phyloP scores from a whole-genome alignment of 2,113 vertebrate genomes.

The Planiliza haematocheilus region DNA sequence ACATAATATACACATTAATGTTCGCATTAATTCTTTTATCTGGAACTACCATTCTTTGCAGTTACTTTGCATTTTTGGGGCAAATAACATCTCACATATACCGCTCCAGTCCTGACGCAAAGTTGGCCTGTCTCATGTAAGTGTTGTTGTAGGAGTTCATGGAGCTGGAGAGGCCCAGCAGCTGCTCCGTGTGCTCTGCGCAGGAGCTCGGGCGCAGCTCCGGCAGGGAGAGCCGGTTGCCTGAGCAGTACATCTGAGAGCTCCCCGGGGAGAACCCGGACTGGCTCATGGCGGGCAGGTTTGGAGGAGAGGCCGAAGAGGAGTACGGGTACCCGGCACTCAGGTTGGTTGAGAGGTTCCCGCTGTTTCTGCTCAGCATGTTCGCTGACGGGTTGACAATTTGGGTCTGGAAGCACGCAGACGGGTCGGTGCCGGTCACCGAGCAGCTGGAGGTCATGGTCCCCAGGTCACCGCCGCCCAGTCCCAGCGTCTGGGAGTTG shows the following conservation, averaged over 20 bases:
- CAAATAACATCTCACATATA: constrained; percentile 85
- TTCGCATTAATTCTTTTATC: background rate
- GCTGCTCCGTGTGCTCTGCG: constrained; percentile 88
- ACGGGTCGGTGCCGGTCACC: constrained; percentile 77
- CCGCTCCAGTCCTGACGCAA: constrained; percentile 88
- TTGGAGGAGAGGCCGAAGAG: constrained; percentile 85
- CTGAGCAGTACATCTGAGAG: constrained; percentile 88
- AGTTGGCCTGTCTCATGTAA: constrained; percentile 91
- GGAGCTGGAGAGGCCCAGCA: constrained; percentile 85
- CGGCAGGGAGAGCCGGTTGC: constrained; percentile 84
- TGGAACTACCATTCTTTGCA: background rate
- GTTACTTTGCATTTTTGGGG: background rate
- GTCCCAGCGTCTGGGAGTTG: constrained; percentile 77
- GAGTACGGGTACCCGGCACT: constrained; percentile 81
- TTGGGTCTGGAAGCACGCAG: constrained; percentile 85
- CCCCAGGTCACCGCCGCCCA: constrained; percentile 77
- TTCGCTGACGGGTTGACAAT: constrained; percentile 78
- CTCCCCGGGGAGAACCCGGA: constrained; percentile 83
- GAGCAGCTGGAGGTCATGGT: constrained; percentile 84
- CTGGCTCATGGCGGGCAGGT: constrained; percentile 83
- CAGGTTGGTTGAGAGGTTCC: constrained; percentile 78
- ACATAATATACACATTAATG: background rate
- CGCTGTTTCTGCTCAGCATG: constrained; percentile 77
- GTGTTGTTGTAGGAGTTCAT: constrained; percentile 86
- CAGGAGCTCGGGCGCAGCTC: constrained; percentile 82